phyloP scores from a whole-genome alignment of 2,888 invertebrate species.

The Melipona bicolor region DNA sequence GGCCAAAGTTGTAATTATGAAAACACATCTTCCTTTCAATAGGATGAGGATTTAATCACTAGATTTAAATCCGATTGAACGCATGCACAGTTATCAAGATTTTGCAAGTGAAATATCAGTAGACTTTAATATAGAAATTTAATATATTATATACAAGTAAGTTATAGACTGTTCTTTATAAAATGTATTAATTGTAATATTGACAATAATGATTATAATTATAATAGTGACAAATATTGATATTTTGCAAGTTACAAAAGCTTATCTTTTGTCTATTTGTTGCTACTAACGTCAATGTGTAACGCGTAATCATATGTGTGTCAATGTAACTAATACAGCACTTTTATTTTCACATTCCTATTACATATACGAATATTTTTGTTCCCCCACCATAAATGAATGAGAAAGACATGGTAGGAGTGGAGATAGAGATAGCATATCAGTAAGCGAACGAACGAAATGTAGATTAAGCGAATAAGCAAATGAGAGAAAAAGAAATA shows the following conservation, averaged over 20 bases:
- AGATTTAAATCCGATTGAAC: not conserved
- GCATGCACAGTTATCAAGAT: not conserved
- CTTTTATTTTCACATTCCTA: not conserved
- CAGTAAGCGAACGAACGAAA: constrained; percentile 7
- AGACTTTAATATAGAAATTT: not conserved
- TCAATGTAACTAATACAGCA: not conserved
- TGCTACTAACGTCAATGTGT: not conserved
- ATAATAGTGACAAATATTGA: not conserved
- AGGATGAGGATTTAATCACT: not conserved
- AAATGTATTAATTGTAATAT: not conserved
- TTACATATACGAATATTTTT: not conserved
- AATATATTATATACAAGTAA: not conserved
- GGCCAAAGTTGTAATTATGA: not conserved
- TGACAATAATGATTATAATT: not conserved
- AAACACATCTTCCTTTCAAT: not conserved
- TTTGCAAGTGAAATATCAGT: not conserved
- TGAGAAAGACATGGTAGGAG: constrained; percentile 6
- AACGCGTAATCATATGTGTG: not conserved
- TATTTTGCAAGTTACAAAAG: not conserved
- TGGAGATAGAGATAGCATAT: not conserved
- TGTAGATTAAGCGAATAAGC: constrained; percentile 35
- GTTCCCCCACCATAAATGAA: constrained; percentile 15
- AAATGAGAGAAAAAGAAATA: constrained; percentile 23
- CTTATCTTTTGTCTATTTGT: not conserved
- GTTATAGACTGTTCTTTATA: not conserved